Evolutionary conservation across 2,888 invertebrate genomes (phyloP), one percentile per base, ranked within the genome.

Genomic region (Gisinianus flammeolus): DNA sequence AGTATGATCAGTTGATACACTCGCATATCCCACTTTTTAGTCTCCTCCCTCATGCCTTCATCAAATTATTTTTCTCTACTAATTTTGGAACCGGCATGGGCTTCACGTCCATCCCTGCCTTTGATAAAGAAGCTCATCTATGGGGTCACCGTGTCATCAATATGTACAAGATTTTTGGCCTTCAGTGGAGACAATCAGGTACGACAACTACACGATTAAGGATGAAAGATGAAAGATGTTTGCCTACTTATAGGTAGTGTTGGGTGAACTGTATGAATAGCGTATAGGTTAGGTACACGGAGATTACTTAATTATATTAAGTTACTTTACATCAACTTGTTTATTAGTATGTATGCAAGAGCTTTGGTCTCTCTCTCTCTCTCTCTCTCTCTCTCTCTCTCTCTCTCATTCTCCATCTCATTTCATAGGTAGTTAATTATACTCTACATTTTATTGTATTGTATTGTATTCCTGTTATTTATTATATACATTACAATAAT

Each of bases 61-160:
- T 84, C 28, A 80, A 80, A 64, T 73, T 81, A 67, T 84, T 84
- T 66, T 84, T 84, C 64, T 76, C 78, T 0, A 80, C 79, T 16
- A 84, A 84, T 77, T 84, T 84, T 79, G 84, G 84, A 58, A 84
- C 84, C 3, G 69, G 78, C 0, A 80, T 83, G 70, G 84, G 84
- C 19, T 84, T 84, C 70, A 84, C 84, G 0, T 77, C 77, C n/a
- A 80, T 84, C 10, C 84, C 84, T n/a, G 84, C 80, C 26, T 80
- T 66, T 77, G 79, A 79, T 31, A 80, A 79, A 76, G 76, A 81
- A 58, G 79, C 79, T 31, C 35, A 58, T 52, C 58, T 80, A 19
- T 79, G 75, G 44, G 83, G 80, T 68, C 77, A 80, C 16, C 78
- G 79, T 56, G 81, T 83, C 12, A 26, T 74, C 16, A 80, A 81